Percentiles rank a stretch among this genome's conserved stretches.
These are phyloP conservation scores for Hoplostethus mediterraneus DNA, from an alignment of 2,797 vertebrate species.

Conservation along the genomic window DNA sequence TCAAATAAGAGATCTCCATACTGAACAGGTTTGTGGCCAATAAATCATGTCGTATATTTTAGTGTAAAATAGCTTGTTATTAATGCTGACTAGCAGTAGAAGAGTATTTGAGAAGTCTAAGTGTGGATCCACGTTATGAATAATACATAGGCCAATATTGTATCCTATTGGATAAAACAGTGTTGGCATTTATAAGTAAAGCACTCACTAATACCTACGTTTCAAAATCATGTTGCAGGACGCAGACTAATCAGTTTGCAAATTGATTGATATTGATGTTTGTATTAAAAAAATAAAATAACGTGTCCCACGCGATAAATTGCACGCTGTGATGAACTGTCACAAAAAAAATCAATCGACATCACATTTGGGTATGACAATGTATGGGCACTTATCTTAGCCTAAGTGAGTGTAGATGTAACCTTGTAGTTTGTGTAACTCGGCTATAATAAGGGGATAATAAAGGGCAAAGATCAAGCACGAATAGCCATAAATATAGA, in stretches of 20 bases:
- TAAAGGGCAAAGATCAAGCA: background rate
- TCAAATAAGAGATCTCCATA: background rate
- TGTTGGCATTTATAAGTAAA: slow-evolving; percentile 21
- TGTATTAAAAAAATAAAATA: slow-evolving; percentile 22
- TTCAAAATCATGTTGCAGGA: slow-evolving; percentile 31
- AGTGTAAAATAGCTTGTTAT: background rate
- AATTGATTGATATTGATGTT: slow-evolving; percentile 31
- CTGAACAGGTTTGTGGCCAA: background rate
- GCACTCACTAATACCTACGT: slow-evolving; percentile 16
- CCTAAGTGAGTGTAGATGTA: background rate
- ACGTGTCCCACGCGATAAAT: slow-evolving; percentile 30
- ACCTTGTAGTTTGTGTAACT: slow-evolving; percentile 5
- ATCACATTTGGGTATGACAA: slow-evolving; percentile 14
- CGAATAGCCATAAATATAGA: slow-evolving; percentile 13
- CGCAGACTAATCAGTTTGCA: slow-evolving; percentile 22
- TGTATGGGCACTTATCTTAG: background rate
- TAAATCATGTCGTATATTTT: background rate
- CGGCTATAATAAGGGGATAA: background rate
- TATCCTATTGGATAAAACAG: slow-evolving; percentile 48
- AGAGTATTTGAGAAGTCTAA: background rate
- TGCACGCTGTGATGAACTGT: slow-evolving; percentile 37
- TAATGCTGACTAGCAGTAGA: background rate
- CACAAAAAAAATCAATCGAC: slow-evolving; percentile 30
- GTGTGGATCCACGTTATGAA: slow-evolving; percentile 23
- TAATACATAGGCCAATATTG: slow-evolving; percentile 32